These are phyloP conservation scores for Bubo blakistoni DNA, from an alignment of 2,113 vertebrate genomes.

Conservation along the genomic window DNA sequence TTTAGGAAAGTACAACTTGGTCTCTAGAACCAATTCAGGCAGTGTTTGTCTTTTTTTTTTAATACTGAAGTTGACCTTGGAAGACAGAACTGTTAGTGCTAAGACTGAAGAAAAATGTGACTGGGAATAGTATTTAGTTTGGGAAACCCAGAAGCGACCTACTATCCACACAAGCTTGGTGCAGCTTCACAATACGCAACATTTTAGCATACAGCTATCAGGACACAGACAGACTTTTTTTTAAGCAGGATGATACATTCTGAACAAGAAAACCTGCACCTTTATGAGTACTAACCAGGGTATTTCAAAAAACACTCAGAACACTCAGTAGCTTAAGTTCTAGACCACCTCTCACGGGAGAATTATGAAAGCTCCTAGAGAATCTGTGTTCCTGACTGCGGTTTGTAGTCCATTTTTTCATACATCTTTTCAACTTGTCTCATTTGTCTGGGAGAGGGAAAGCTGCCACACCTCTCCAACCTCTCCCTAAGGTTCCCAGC, in stretches of 20 bases:
- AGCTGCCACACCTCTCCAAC: not conserved
- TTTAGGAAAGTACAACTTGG: not conserved
- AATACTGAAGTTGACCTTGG: not conserved
- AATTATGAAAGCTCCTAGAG: not conserved
- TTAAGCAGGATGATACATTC: not conserved
- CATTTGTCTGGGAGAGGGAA: not conserved
- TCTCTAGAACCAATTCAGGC: not conserved
- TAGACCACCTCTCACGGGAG: not conserved
- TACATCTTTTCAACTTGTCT: not conserved
- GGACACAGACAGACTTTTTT: not conserved
- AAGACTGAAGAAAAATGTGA: not conserved
- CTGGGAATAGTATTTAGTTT: not conserved
- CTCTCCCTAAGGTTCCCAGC: not conserved
- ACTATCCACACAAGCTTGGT: not conserved
- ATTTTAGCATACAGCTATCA: not conserved
- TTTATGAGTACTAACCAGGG: not conserved
- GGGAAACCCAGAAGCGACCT: not conserved
- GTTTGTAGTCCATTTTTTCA: not conserved
- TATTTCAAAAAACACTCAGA: not conserved
- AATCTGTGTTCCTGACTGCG: not conserved
- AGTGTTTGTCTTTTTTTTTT: not conserved
- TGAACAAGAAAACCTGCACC: not conserved
- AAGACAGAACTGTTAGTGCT: not conserved
- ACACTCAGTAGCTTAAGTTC: not conserved
- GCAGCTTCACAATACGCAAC: not conserved